A percentile compares a stretch with the other conserved stretches of the same genome.
These are phyloP conservation scores for Sinopyrophorus schimmeli DNA, from an alignment of 2,888 invertebrate species.

Conservation along the genomic window DNA sequence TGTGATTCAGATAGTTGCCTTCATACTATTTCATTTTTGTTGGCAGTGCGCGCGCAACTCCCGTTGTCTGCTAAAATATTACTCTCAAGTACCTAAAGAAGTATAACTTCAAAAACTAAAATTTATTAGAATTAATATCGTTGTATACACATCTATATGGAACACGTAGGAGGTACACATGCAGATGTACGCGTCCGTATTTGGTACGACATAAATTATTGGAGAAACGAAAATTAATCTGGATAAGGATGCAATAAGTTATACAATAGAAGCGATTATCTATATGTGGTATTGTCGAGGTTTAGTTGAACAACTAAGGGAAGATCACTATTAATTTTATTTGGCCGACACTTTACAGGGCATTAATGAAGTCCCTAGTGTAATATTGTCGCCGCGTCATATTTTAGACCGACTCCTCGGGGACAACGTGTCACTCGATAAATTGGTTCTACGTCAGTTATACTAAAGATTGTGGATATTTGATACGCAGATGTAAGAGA, in stretches of 20 bases:
- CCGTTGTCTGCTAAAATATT: no score
- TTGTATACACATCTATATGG: neutral
- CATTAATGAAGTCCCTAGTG: constrained; percentile 58
- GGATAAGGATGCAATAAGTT: constrained; percentile 22
- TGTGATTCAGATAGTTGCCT: no score
- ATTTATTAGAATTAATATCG: no score
- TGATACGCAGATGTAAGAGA: constrained; percentile 30
- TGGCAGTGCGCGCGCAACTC: no score
- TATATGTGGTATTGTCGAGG: constrained; percentile 27
- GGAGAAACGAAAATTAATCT: neutral
- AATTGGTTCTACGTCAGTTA: constrained; percentile 46
- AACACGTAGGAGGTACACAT: no score
- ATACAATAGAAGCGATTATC: constrained; percentile 32
- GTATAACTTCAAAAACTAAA: no score
- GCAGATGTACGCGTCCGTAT: no score
- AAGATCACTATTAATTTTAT: constrained; percentile 57
- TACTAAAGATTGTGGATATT: constrained; percentile 32
- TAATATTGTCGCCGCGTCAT: constrained; percentile 57
- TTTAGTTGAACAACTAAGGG: constrained; percentile 38
- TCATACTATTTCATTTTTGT: no score
- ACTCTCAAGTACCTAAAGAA: no score
- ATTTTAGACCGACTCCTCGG: constrained; percentile 50
- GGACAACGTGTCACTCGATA: constrained; percentile 50
- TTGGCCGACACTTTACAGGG: constrained; percentile 57
- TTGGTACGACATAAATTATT: neutral